A percentile compares a stretch with the other conserved stretches of the same genome.
These are phyloP conservation scores for Linyphia triangularis DNA, from an alignment of 2,888 invertebrate species.

Conservation along the genomic window DNA sequence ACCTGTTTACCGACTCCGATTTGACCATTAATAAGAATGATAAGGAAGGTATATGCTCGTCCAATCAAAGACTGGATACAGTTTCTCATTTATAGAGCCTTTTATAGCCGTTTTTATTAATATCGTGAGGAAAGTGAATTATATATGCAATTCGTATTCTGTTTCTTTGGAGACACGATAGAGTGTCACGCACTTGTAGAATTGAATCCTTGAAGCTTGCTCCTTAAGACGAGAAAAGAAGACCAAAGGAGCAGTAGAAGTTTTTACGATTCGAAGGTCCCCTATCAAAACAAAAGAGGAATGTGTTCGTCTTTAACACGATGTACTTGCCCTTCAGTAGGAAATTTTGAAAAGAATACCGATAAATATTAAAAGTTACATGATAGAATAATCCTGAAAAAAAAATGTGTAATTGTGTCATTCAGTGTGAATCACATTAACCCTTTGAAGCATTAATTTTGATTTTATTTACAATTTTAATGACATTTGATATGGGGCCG, in stretches of 20 bases:
- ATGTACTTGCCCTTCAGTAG: neutral
- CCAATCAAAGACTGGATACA: constrained; percentile 5
- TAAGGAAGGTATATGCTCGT: neutral
- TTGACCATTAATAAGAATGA: neutral
- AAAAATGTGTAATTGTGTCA: too few species aligned
- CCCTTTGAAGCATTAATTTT: too few species aligned
- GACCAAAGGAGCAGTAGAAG: too few species aligned
- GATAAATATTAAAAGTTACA: too few species aligned
- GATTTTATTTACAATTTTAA: too few species aligned
- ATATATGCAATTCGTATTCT: neutral
- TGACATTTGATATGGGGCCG: too few species aligned
- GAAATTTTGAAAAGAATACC: neutral
- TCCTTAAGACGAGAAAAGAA: neutral
- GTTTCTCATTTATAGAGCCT: neutral
- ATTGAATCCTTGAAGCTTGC: neutral
- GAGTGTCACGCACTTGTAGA: neutral
- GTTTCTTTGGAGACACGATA: neutral
- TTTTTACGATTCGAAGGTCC: too few species aligned
- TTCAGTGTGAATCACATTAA: too few species aligned
- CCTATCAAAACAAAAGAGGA: neutral
- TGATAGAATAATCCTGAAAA: too few species aligned
- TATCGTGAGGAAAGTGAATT: neutral
- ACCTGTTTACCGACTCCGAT: constrained; percentile 18
- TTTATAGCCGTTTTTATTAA: neutral
- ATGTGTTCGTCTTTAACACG: neutral